A percentile compares a stretch with the other conserved stretches of the same genome.
Conservation (phyloP, 2,888 invertebrate genomes). For the Caenorhabditis sp. region DNA sequence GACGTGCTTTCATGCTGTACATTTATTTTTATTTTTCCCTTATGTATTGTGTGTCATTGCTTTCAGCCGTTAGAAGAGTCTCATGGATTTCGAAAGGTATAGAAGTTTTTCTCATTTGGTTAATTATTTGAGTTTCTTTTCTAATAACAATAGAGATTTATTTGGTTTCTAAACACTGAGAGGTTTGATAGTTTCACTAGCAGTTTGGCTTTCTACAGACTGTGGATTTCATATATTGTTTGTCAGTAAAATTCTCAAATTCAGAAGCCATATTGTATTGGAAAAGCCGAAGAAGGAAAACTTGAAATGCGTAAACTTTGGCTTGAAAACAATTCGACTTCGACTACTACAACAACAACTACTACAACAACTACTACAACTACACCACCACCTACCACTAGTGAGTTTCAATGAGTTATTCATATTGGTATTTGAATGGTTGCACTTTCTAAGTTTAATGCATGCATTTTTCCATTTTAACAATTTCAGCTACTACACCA, state of each 20-base stretch:
- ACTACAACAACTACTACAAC: conserved; percentile 37
- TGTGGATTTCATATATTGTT: neutral
- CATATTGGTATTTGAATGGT: neutral
- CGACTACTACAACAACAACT: conserved; percentile 32
- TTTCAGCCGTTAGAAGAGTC: conserved; percentile 50
- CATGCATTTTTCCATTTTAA: conserved; percentile 8
- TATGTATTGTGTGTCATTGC: neutral
- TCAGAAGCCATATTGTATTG: conserved; percentile 58
- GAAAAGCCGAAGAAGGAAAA: conserved; percentile 40
- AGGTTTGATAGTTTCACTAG: conserved; percentile 3
- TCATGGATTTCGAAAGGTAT: conserved; percentile 50
- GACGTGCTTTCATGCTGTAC: neutral
- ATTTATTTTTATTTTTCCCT: conserved; percentile 4
- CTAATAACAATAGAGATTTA: conserved; percentile 3
- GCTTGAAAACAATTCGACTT: conserved; percentile 40
- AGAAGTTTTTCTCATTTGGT: conserved; percentile 3
- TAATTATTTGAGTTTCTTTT: neutral
- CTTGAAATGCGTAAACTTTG: conserved; percentile 55
- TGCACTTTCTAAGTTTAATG: neutral
- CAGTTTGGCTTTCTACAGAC: conserved; percentile 21
- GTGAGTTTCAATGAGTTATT: conserved; percentile 22
- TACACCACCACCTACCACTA: conserved; percentile 36
- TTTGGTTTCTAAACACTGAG: conserved; percentile 18
- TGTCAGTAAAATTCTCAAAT: conserved; percentile 2
- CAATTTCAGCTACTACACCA: conserved; percentile 29